A percentile compares a stretch with the other conserved stretches of the same genome.
phyloP scores from a whole-genome alignment of 2,113 vertebrate genomes.

The Entosphenus tridentatus region DNA sequence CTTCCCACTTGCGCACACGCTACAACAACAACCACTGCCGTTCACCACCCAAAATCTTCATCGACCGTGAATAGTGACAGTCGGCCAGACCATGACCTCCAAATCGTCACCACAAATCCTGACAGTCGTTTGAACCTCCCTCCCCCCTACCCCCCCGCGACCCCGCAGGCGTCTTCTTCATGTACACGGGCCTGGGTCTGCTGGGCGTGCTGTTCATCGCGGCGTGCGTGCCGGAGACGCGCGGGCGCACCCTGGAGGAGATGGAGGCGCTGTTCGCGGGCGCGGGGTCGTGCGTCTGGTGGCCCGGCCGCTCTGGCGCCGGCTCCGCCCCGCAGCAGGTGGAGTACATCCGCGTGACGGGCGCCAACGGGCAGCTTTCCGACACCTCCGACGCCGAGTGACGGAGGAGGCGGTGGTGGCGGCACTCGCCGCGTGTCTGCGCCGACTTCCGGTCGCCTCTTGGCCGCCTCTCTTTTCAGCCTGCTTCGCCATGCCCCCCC shows the following conservation, averaged over 20 bases:
- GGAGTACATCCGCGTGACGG: slow-evolving; percentile 94
- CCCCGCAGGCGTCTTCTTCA: slow-evolving; percentile 66
- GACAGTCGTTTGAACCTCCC: not conserved
- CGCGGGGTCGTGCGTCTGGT: slow-evolving; percentile 66
- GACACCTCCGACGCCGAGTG: slow-evolving; percentile 24
- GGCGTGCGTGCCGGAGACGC: slow-evolving; percentile 86
- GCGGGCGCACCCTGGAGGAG: slow-evolving; percentile 75
- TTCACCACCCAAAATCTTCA: not conserved
- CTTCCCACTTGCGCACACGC: not conserved
- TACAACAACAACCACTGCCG: not conserved
- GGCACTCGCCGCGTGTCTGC: no score
- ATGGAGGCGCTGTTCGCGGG: slow-evolving; percentile 76
- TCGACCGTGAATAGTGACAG: not conserved
- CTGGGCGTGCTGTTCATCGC: slow-evolving; percentile 65
- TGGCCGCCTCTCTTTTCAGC: no score
- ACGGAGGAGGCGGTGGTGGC: no score
- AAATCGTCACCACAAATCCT: not conserved
- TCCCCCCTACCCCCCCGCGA: not conserved
- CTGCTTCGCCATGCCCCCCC: no score
- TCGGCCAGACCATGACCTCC: not conserved
- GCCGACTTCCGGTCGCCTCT: no score
- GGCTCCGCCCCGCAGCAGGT: slow-evolving; percentile 40
- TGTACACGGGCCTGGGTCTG: slow-evolving; percentile 58
- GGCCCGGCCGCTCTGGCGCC: slow-evolving; percentile 55
- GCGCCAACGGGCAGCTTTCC: slow-evolving; percentile 93